Base-by-base conservation (phyloP, 1,140 invertebrate species). In the Eriosoma lanigerum region DNA sequence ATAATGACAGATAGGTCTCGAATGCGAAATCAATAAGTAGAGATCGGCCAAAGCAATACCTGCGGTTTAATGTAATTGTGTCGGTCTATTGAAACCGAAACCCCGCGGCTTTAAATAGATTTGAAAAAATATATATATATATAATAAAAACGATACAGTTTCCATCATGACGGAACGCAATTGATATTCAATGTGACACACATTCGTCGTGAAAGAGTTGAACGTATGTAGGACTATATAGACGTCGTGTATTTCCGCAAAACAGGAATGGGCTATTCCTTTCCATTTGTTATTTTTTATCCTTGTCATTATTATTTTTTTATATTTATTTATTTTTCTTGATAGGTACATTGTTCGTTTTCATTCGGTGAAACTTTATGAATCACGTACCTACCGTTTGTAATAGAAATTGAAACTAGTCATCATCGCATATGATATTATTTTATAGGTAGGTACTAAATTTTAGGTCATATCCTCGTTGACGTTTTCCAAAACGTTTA, bases 281-380 rank as follows among this genome's bases (percentile, higher is more conserved):
- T 78, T 78, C 75, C 54, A 60, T 78, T 46, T 26, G 48, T 62
- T 29, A 48, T 62, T 58, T 38, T 62, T 78, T n/a, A 48, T 62
- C 44, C 21, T 21, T 75, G 10, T 54, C 29, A 38, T 58, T 44
- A n/a, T 32, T 52, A 12, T 29, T 32, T 56, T 19, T 44, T 44
- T 21, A 62, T 32, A 62, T 54, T 9, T 54, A 54, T 68, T 17
- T 68, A 3, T 66, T 44, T 44, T 0, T n/a, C 60, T n/a, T n/a
- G n/a, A 13, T 60, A 4, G 17, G 19, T 26, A 29, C 29, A 75
- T 75, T 75, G 72, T 75, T 75, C 72, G 29, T 75, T 75, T 75
- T 75, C 72, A 75, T 75, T 75, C 72, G 72, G 72, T 75, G 72
- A 75, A 75, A 75, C 72, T 58, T 58, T 73, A 73, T 38, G 26